These are phyloP conservation scores for Gastrophysa polygoni DNA, from an alignment of 2,888 invertebrate genomes.

Conservation along the genomic window DNA sequence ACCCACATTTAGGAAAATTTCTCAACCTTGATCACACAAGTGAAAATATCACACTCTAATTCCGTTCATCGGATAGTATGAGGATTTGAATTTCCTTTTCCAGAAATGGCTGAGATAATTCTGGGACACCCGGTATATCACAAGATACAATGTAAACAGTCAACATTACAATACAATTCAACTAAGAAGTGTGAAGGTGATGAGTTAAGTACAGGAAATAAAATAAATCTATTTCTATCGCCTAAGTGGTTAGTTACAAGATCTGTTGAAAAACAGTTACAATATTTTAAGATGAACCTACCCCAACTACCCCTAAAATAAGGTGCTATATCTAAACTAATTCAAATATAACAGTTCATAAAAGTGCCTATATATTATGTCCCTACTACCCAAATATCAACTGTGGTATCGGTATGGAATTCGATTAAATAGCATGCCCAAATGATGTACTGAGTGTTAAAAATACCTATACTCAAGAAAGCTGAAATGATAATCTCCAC, in stretches of 20 bases:
- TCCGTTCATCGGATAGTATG: too few species aligned
- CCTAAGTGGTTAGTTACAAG: conserved; percentile 33
- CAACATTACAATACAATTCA: not conserved
- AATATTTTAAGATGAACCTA: conserved; percentile 22
- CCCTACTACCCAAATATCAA: conserved; percentile 26
- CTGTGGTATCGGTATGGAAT: not conserved
- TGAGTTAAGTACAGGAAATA: not conserved
- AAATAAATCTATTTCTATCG: conserved; percentile 17
- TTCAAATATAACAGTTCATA: conserved; percentile 23
- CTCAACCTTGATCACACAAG: too few species aligned
- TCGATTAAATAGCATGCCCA: not conserved
- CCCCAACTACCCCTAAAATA: conserved; percentile 34
- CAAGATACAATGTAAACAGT: not conserved
- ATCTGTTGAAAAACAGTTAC: conserved; percentile 21
- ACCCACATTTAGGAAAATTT: too few species aligned
- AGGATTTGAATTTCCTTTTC: too few species aligned
- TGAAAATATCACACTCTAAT: too few species aligned
- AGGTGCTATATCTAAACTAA: conserved; percentile 38
- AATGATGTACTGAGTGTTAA: too few species aligned
- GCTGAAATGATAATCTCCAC: too few species aligned
- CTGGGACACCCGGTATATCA: too few species aligned
- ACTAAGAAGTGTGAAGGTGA: not conserved
- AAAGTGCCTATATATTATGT: conserved; percentile 22
- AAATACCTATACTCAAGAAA: too few species aligned
- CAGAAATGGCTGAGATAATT: too few species aligned